Base-by-base conservation (phyloP, 2,888 invertebrate genomes). In the Nemoura dubitans region DNA sequence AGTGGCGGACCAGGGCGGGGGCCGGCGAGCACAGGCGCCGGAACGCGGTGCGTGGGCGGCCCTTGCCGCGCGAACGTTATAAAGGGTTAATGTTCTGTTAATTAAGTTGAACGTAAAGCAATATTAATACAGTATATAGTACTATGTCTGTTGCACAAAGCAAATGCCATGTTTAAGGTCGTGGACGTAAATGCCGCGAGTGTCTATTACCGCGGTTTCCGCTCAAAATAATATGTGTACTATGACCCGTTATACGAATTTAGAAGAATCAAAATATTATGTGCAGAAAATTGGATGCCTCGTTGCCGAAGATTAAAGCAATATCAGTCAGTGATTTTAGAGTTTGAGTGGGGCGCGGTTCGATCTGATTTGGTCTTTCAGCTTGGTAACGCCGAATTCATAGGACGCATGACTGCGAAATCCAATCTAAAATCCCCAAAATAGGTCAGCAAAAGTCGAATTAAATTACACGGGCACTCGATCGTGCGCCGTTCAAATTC, bases 11-110 rank as follows among this genome's bases (percentile, higher is more conserved):
- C 59, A 1, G 59, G 59, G 2, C 6, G 14, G 59, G 59, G 21
- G 59, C 59, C 59, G 59, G 59, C 3, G 36, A 36, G 36, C 36
- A 10, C 5, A 6, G 36, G 36, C 36, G 36, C 5, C 36, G 36
- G 36, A 6, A 10, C 5, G 16, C 21, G 59, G 16, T 59, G 59
- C 16, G 21, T 59, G 59, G 59, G 59, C 59, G 59, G 59, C 36
- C 36, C 14, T 21, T n/a, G n/a, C n/a, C n/a, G 59, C 59, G 21
- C 59, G 59, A 59, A 59, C 59, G 14, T 59, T 59, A 36, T 36
- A 59, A 59, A 59, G 59, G 59, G 59, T 59, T 59, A 59, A 59
- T 59, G 59, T 59, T 59, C 59, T 59, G 59, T 59, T 59, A 59
- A 59, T 59, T 59, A 59, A 59, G 59, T 59, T 59, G 59, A 59